phyloP scores from a whole-genome alignment of 2,888 invertebrate genomes.

The Didymodactylos carnosus region DNA sequence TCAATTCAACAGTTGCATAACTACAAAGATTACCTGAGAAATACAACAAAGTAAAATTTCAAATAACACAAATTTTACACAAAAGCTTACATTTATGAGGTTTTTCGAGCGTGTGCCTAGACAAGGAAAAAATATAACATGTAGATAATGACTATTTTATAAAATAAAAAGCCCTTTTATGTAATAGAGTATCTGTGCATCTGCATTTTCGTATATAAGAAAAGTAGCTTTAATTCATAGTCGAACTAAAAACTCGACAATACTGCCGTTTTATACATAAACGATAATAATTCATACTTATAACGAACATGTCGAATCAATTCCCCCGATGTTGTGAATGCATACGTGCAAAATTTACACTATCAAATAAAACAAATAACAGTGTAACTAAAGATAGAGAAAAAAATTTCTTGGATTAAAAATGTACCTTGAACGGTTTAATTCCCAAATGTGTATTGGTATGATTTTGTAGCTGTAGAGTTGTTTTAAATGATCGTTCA shows the following conservation, averaged over 20 bases:
- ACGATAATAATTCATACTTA: constrained; percentile 14
- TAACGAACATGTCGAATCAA: constrained; percentile 66
- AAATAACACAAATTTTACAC: too few relatives aligned
- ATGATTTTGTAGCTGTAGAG: constrained; percentile 1
- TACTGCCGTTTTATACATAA: background rate
- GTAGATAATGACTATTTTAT: background rate
- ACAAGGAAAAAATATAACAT: background rate
- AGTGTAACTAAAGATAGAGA: too few relatives aligned
- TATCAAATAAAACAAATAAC: background rate
- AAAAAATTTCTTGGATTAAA: too few relatives aligned
- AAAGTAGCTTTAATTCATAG: background rate
- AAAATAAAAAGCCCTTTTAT: background rate
- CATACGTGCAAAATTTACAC: constrained; percentile 46
- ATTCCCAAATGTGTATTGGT: constrained; percentile 9
- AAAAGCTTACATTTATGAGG: constrained; percentile 75
- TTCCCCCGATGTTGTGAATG: constrained; percentile 66
- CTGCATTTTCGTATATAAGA: too few relatives aligned
- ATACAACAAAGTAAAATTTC: too few relatives aligned
- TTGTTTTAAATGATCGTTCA: constrained; percentile 5
- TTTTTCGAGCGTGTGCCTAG: constrained; percentile 75
- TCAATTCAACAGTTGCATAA: constrained; percentile 83
- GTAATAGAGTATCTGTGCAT: too few relatives aligned
- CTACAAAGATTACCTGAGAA: too few relatives aligned
- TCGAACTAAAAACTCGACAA: background rate
- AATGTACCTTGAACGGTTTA: constrained; percentile 4